Base-by-base conservation (phyloP, 1,140 invertebrate species). In the Habropoda laboriosa region DNA sequence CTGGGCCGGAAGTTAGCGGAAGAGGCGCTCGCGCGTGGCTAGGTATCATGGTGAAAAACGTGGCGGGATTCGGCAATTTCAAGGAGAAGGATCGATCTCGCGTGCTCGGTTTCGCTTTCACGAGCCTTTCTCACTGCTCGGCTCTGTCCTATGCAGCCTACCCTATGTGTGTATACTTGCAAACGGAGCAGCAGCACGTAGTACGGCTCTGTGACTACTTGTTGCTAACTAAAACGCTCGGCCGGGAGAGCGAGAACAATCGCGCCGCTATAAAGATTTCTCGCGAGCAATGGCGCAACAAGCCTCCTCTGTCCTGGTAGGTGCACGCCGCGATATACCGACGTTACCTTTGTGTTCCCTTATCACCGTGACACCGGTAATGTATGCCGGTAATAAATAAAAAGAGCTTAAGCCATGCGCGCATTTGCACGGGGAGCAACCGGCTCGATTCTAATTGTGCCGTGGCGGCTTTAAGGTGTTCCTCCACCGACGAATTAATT, bases 171-270 rank as follows among this genome's bases (percentile, higher is more conserved):
- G 30, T 47, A 66, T 24, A 74, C 38, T 74, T 13, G 42, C 58
- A 35, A 81, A n/a, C n/a, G n/a, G n/a, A 68, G 40, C 3, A 57
- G 70, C 47, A 24, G 61, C 45, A 38, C 35, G 67, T 42, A 40
- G 13, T n/a, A n/a, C n/a, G n/a, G n/a, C 68, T 51, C 49, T 45
- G 49, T 61, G 35, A 74, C 82, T 70, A 84, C 82, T 84, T 84
- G 82, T 84, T 84, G 82, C 82, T 84, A 83, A 83, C 82, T 79
- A 80, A n/a, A 83, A 83, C 55, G 64, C 21, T 24, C 30, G 35
- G 35, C 58, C 42, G 51, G 58, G 57, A 76, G 70, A 82, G 47
- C 57, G 70, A 80, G 64, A 83, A 84, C 82, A 84, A 84, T 83
- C 76, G 70, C n/a, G 40, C 42, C 42, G 16, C 53, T 80, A 79